phyloP scores from a whole-genome alignment of 2,888 invertebrate species.

The Scaptomyza parva region DNA sequence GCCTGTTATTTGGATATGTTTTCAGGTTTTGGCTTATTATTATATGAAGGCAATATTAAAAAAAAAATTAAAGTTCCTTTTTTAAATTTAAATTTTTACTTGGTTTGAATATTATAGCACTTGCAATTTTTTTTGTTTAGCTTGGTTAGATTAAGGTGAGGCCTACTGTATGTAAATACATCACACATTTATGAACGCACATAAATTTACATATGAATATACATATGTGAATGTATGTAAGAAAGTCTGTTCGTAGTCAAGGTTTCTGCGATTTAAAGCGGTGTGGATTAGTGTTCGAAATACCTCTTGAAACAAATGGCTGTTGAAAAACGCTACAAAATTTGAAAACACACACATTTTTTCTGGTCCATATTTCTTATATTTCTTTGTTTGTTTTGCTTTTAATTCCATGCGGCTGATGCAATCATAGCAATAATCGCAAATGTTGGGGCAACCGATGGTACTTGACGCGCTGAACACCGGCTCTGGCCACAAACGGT shows the following conservation, averaged over 20 bases:
- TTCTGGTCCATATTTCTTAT: neutral
- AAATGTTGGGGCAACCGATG: conserved; percentile 44
- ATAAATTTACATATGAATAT: neutral
- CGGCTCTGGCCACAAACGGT: conserved; percentile 7
- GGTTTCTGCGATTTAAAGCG: conserved; percentile 32
- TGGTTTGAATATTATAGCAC: too few species aligned
- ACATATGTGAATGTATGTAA: too few species aligned
- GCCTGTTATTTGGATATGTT: too few species aligned
- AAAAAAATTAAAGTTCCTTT: too few species aligned
- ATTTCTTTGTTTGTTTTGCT: conserved; percentile 6
- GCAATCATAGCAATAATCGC: conserved; percentile 65
- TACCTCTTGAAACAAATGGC: conserved; percentile 33
- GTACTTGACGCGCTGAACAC: conserved; percentile 46
- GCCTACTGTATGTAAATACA: too few species aligned
- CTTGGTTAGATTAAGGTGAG: too few species aligned
- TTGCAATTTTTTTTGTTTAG: too few species aligned
- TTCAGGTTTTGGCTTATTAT: too few species aligned
- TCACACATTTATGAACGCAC: neutral
- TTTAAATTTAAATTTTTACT: too few species aligned
- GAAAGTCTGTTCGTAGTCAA: neutral
- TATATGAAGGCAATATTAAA: too few species aligned
- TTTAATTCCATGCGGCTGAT: conserved; percentile 60
- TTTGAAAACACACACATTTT: conserved; percentile 1
- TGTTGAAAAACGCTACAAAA: conserved; percentile 30
- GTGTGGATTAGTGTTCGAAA: conserved; percentile 32